Percentiles rank a stretch among this genome's conserved stretches.
phyloP scores from a whole-genome alignment of 2,113 vertebrate species.

The Cricetomys ansorgei region DNA sequence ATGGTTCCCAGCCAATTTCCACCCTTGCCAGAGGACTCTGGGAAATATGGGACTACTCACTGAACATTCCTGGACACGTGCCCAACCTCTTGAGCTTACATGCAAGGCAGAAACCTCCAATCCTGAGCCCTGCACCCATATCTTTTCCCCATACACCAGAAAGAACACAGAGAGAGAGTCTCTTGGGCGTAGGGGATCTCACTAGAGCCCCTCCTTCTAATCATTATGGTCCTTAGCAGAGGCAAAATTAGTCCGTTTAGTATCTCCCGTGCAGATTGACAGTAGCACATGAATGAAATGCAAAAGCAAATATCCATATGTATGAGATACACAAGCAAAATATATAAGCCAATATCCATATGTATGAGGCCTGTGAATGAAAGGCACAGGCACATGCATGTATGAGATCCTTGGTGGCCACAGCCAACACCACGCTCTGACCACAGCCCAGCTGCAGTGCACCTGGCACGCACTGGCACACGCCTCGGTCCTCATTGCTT shows the following conservation, averaged over 20 bases:
- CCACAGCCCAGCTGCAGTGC: not conserved
- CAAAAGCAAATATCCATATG: not conserved
- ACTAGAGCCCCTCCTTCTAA: not conserved
- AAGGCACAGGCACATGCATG: not conserved
- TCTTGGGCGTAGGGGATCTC: not conserved
- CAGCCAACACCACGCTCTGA: not conserved
- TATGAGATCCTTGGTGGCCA: not conserved
- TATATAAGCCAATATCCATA: not conserved
- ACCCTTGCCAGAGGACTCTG: not conserved
- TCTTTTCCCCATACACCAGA: not conserved
- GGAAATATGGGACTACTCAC: not conserved
- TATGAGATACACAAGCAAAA: not conserved
- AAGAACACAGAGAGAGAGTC: not conserved
- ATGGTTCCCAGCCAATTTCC: too few species aligned
- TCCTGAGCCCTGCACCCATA: not conserved
- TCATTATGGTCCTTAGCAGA: not conserved
- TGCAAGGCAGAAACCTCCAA: not conserved
- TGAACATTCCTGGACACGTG: not conserved
- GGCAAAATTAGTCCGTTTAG: not conserved
- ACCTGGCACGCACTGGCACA: not conserved
- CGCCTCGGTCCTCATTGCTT: not conserved
- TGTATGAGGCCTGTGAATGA: not conserved
- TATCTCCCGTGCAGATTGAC: not conserved
- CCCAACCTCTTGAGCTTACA: not conserved
- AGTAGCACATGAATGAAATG: not conserved